Evolutionary conservation across 1,140 invertebrate genomes (phyloP).

Genomic region (Megathymus violae): DNA sequence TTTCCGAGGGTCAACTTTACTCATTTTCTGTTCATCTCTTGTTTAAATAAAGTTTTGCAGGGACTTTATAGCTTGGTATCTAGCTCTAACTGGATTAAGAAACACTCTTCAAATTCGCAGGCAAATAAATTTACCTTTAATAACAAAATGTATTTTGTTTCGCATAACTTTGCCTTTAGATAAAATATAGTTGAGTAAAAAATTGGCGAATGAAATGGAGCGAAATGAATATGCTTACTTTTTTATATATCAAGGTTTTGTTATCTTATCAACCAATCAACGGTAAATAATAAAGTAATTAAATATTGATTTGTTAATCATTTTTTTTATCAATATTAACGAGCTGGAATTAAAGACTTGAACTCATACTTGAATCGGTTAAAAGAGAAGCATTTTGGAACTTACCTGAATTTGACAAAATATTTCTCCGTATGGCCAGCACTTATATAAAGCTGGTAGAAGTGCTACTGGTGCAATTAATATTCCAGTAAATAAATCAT

Average conservation of each 20-base stretch:
- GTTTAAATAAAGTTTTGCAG: slow-evolving; percentile 70
- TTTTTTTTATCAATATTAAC: no score
- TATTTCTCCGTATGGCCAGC: slow-evolving; percentile 95
- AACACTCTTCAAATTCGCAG: slow-evolving; percentile 62
- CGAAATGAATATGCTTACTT: no score
- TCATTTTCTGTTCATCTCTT: slow-evolving; percentile 74
- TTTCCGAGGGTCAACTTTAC: slow-evolving; percentile 70
- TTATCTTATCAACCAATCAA: no score
- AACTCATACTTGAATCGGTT: no score
- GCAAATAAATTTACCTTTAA: slow-evolving; percentile 50
- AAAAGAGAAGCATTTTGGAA: background rate
- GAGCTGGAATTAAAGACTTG: no score
- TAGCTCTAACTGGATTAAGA: slow-evolving; percentile 67
- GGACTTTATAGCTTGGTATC: slow-evolving; percentile 52
- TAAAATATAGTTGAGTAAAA: no score
- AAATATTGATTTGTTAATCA: no score
- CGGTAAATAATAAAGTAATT: no score
- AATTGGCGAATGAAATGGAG: no score
- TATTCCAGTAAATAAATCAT: slow-evolving; percentile 92
- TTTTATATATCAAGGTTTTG: no score
- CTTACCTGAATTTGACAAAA: slow-evolving; percentile 94
- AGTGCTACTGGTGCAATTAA: slow-evolving; percentile 92
- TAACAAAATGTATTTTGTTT: slow-evolving; percentile 2
- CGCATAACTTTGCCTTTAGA: background rate
- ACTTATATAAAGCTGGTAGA: slow-evolving; percentile 91